phyloP scores from a whole-genome alignment of 92 coral and sea anemone species.

The Actinernus sp. region DNA sequence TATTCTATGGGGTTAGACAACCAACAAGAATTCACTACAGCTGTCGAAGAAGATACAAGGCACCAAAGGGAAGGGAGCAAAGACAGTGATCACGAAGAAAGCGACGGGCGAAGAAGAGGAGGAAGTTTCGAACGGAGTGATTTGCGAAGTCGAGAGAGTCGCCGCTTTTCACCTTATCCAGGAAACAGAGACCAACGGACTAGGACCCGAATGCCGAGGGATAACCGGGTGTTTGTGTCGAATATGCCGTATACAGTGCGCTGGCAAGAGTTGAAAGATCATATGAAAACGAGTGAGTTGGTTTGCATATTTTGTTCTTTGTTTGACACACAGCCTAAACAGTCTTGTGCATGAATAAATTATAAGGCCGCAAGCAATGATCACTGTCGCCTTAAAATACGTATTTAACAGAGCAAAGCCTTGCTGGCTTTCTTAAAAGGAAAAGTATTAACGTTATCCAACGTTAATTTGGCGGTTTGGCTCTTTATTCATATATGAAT shows the following conservation, averaged over 20 bases:
- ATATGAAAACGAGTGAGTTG: slow-evolving; percentile 88
- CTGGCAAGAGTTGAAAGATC: slow-evolving; percentile 97
- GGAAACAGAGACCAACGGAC: slow-evolving; percentile 52
- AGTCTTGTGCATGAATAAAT: no score
- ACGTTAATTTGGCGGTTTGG: no score
- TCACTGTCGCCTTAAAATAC: no score
- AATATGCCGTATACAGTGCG: slow-evolving; percentile 85
- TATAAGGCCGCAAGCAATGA: no score
- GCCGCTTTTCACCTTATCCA: slow-evolving; percentile 87
- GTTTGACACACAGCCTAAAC: no score
- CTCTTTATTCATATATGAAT: no score
- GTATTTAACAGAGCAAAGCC: no score
- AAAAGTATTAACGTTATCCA: no score
- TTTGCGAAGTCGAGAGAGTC: slow-evolving; percentile 69
- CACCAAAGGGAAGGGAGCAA: slow-evolving; percentile 86
- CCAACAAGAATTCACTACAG: slow-evolving; percentile 11
- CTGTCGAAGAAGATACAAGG: slow-evolving; percentile 49
- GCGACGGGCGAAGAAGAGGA: slow-evolving; percentile 83
- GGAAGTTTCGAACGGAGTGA: slow-evolving; percentile 87
- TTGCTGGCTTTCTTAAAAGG: no score
- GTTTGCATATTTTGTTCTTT: no score
- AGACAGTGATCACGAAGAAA: slow-evolving; percentile 94
- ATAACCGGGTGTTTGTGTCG: slow-evolving; percentile 84
- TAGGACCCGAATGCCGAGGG: slow-evolving; percentile 58
- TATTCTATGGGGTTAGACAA: slow-evolving; percentile 24